Percentiles rank a stretch among this genome's conserved stretches.
These are phyloP conservation scores for Nudaria mundana DNA, from an alignment of 2,888 invertebrate genomes.

Conservation along the genomic window DNA sequence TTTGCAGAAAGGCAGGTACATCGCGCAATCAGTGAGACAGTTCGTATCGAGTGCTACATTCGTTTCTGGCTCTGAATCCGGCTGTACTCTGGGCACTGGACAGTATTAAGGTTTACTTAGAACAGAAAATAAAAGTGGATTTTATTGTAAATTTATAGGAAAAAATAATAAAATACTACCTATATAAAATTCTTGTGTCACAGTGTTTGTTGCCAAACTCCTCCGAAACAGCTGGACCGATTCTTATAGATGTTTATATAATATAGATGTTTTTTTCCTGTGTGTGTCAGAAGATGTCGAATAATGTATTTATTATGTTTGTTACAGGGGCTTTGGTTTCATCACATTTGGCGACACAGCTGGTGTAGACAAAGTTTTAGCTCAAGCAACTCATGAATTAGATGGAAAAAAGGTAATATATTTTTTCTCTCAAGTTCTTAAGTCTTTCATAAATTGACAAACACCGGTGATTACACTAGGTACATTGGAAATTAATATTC, in stretches of 20 bases:
- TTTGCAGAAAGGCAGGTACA: constrained; percentile 39
- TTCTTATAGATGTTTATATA: no score
- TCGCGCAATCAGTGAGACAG: constrained; percentile 64
- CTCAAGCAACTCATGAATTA: constrained; percentile 98
- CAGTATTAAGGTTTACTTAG: constrained; percentile 20
- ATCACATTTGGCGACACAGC: constrained; percentile 99
- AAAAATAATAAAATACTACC: no score
- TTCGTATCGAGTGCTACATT: constrained; percentile 39
- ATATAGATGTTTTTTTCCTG: no score
- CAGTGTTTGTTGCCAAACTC: no score
- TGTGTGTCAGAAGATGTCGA: no score
- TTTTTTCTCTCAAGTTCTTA: neutral
- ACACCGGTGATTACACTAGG: no score
- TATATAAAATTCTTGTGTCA: no score
- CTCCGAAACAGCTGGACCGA: no score
- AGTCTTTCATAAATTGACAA: neutral
- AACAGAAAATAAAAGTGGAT: constrained; percentile 12
- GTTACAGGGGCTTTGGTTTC: constrained; percentile 98
- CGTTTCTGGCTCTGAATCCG: constrained; percentile 19
- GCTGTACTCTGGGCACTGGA: constrained; percentile 26
- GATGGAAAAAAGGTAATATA: constrained; percentile 98
- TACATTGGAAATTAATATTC: no score
- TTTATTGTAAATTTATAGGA: no score
- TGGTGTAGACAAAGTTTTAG: constrained; percentile 99
- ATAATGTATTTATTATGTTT: constrained; percentile 34